Conservation (phyloP, 2,113 vertebrate species). For the Scomber japonicus region DNA sequence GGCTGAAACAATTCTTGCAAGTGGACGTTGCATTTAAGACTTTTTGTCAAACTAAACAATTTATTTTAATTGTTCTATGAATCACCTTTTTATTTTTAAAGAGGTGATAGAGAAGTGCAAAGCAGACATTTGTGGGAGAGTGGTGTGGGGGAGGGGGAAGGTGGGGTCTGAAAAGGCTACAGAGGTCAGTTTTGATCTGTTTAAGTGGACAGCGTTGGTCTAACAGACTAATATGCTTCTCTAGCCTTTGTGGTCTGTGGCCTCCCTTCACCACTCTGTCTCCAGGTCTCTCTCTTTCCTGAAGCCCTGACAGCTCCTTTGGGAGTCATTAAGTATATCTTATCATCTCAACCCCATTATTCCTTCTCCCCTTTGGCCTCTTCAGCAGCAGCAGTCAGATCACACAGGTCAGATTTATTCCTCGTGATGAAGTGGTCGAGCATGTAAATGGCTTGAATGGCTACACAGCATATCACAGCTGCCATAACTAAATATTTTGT, state of each 20-base stretch:
- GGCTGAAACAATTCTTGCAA: too few species aligned
- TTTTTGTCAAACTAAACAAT: too few species aligned
- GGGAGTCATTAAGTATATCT: conserved; percentile 62
- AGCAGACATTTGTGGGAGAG: conserved; percentile 29
- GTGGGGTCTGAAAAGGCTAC: conserved; percentile 49
- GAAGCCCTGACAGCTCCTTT: conserved; percentile 59
- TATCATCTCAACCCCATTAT: conserved; percentile 67
- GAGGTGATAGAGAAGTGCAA: conserved; percentile 22
- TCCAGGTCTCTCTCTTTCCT: conserved; percentile 30
- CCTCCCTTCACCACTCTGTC: conserved; percentile 17
- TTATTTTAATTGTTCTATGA: background rate
- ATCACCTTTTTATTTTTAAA: conserved; percentile 20
- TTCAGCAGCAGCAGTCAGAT: conserved; percentile 30
- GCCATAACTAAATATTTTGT: conserved; percentile 18
- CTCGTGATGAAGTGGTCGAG: conserved; percentile 1
- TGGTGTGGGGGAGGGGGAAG: conserved; percentile 41
- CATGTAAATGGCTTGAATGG: conserved; percentile 19
- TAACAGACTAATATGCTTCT: conserved; percentile 46
- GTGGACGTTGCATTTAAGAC: too few species aligned
- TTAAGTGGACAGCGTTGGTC: conserved; percentile 57
- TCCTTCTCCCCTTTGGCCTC: conserved; percentile 62
- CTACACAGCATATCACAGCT: conserved; percentile 9
- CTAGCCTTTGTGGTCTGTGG: conserved; percentile 39
- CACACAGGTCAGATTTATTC: conserved; percentile 51
- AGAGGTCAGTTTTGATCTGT: conserved; percentile 44